These are phyloP conservation scores for Tanaodytes sp. DNA, from an alignment of 2,888 invertebrate species.

Conservation along the genomic window DNA sequence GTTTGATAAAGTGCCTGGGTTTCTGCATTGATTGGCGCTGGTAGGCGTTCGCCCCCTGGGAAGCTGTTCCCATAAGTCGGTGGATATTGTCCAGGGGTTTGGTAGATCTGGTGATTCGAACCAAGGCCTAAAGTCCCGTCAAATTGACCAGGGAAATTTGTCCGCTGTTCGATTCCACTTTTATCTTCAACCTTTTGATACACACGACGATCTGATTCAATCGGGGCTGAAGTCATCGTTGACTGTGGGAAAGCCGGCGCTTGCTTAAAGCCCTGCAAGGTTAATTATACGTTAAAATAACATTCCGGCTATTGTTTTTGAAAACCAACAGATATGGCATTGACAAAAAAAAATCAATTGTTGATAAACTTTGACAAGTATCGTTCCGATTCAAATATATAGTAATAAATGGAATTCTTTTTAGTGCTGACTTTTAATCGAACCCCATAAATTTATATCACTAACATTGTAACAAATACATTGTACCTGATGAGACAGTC, in stretches of 20 bases:
- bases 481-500: no score
- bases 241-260: conserved; percentile 31
- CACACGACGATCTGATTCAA: conserved; percentile 38
- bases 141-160: conserved; percentile 48
- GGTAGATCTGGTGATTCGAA: conserved; percentile 65
- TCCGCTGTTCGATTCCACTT: conserved; percentile 46
- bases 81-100: conserved; percentile 62
- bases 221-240: conserved; percentile 21
- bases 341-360: no score
- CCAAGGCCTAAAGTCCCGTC: conserved; percentile 58
- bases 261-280: conserved; percentile 43
- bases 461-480: no score
- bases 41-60: conserved; percentile 57
- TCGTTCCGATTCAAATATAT: no score
- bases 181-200: conserved; percentile 54
- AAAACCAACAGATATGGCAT: no score
- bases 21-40: conserved; percentile 58
- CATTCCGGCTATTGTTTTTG: no score
- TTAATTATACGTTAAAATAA: no score
- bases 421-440: no score
- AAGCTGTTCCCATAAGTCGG: conserved; percentile 64
- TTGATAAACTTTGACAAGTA: no score
- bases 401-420: no score
- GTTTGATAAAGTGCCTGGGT: conserved; percentile 64
- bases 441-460: no score